Evolutionary conservation across 2,888 invertebrate genomes (phyloP).

Genomic region (Trichacis sp.): DNA sequence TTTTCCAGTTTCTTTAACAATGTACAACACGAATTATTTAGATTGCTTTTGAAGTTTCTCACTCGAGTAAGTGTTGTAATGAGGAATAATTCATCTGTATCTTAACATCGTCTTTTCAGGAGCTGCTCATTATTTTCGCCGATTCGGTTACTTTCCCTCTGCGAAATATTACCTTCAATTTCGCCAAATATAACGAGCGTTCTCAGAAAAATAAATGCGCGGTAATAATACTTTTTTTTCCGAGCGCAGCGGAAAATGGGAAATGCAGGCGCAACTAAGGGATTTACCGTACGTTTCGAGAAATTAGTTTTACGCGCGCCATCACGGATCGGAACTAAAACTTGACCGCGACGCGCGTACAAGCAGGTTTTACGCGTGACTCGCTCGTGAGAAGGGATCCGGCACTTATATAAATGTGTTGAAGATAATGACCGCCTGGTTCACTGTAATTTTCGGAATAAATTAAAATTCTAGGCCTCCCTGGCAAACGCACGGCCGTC

Average conservation of each 20-base stretch:
- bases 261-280: too few species aligned
- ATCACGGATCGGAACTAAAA: conserved; percentile 17
- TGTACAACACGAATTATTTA: not conserved
- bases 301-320: too few species aligned
- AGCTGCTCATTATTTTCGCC: not conserved
- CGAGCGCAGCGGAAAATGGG: too few species aligned
- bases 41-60: not conserved
- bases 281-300: too few species aligned
- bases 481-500: conserved; percentile 27
- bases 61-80: not conserved
- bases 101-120: not conserved
- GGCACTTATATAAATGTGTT: conserved; percentile 38
- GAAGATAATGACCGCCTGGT: conserved; percentile 38
- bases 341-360: conserved; percentile 19
- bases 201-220: too few species aligned
- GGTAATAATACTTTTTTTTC: too few species aligned
- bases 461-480: conserved; percentile 53
- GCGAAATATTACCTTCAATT: not conserved
- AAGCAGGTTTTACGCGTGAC: conserved; percentile 46
- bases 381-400: conserved; percentile 49
- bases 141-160: not conserved
- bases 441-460: conserved; percentile 53
- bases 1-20: not conserved
- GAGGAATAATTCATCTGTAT: not conserved
- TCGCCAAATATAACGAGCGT: not conserved